These are phyloP conservation scores for Xiphorhynchus elegans DNA, from an alignment of 2,113 vertebrate genomes.

Conservation along the genomic window DNA sequence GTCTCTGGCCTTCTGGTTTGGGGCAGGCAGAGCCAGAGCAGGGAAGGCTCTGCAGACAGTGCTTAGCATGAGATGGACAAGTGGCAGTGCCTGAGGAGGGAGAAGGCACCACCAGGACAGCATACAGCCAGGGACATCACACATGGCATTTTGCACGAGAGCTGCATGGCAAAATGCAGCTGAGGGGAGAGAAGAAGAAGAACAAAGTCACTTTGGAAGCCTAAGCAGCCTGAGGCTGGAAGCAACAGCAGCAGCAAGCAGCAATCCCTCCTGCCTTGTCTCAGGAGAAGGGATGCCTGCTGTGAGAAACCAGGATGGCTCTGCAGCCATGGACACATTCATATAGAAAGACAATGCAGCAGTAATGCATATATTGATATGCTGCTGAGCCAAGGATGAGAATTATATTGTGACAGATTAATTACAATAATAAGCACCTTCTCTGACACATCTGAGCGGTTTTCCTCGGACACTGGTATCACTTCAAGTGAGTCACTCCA, in stretches of 20 bases:
- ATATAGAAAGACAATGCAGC: background rate
- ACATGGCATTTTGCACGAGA: background rate
- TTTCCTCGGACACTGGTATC: background rate
- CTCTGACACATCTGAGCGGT: background rate
- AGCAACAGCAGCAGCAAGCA: fast-evolving
- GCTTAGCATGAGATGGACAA: background rate
- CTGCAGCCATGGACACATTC: background rate
- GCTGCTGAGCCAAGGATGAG: background rate
- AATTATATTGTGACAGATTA: background rate
- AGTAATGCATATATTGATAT: background rate
- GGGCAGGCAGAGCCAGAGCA: background rate
- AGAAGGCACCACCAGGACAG: background rate
- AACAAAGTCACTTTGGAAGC: background rate
- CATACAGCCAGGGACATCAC: background rate
- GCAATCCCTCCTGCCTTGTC: background rate
- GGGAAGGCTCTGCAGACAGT: background rate
- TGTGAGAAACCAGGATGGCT: background rate
- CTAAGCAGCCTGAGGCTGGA: background rate
- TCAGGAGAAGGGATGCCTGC: background rate
- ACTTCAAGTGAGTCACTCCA: slow-evolving; percentile 27
- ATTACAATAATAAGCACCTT: background rate
- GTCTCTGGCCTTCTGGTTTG: background rate
- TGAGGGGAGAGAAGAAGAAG: background rate
- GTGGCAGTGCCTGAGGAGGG: background rate
- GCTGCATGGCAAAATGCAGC: background rate